Evolutionary conservation across 2,888 invertebrate genomes (phyloP).

Genomic region (Tetramorium bicarinatum): DNA sequence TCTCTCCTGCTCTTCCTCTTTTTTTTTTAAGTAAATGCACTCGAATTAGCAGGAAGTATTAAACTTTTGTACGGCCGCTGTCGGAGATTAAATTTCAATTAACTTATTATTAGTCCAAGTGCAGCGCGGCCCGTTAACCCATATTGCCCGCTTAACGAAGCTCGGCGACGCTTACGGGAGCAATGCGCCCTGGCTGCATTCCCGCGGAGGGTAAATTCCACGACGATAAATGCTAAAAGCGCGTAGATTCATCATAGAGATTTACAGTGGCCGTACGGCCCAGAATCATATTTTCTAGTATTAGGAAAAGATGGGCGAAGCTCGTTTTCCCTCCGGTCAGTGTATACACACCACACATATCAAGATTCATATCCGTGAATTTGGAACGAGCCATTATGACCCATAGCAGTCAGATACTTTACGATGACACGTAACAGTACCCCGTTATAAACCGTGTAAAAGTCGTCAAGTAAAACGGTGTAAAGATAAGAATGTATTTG

Average conservation of each 20-base stretch:
- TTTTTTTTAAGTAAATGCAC: neutral
- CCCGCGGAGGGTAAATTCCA: constrained; percentile 60
- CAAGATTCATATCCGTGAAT: constrained; percentile 32
- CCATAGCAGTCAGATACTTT: constrained; percentile 64
- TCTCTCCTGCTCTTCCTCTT: neutral
- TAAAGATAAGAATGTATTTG: constrained; percentile 37
- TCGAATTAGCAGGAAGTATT: neutral
- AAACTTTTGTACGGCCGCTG: neutral
- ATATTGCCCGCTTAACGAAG: constrained; percentile 49
- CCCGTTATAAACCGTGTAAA: constrained; percentile 48
- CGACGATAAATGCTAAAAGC: constrained; percentile 63
- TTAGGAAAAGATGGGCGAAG: constrained; percentile 43
- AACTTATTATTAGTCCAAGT: constrained; percentile 56
- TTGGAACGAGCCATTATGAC: constrained; percentile 57
- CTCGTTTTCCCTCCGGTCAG: constrained; percentile 54
- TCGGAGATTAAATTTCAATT: constrained; percentile 52
- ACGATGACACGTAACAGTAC: constrained; percentile 64
- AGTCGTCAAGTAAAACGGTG: constrained; percentile 46
- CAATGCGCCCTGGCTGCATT: constrained; percentile 62
- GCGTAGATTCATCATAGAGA: constrained; percentile 60
- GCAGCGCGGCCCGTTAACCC: constrained; percentile 46
- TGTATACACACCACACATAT: constrained; percentile 30
- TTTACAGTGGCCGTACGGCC: constrained; percentile 58
- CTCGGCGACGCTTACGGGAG: constrained; percentile 47
- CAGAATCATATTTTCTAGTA: constrained; percentile 64